phyloP scores from a whole-genome alignment of 2,797 vertebrate species.

The Pangasius djambal region DNA sequence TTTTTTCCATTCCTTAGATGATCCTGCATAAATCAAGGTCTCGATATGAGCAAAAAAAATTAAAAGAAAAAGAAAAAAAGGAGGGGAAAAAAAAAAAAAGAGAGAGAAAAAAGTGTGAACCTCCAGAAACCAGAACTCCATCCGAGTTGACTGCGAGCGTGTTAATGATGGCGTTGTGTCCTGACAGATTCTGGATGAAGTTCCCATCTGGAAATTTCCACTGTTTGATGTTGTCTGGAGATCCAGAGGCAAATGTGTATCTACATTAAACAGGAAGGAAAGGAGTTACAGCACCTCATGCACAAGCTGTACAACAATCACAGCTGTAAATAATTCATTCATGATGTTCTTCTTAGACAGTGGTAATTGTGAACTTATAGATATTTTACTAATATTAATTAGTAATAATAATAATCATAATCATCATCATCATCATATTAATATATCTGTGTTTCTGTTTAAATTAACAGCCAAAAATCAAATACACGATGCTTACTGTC shows the following conservation, averaged over 20 bases:
- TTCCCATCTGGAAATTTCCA: conserved; percentile 98
- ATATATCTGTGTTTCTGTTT: not conserved
- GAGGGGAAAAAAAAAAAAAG: too few relatives aligned
- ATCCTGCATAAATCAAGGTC: not conserved
- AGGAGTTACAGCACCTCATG: not conserved
- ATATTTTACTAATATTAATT: too few relatives aligned
- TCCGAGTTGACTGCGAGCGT: conserved; percentile 95
- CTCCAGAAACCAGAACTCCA: conserved; percentile 96
- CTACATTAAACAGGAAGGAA: conserved; percentile 66
- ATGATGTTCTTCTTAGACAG: not conserved
- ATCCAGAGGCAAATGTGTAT: conserved; percentile 97
- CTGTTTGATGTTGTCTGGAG: conserved; percentile 99
- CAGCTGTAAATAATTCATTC: not conserved
- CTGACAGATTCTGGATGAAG: conserved; percentile 98
- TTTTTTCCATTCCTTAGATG: not conserved
- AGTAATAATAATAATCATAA: not conserved
- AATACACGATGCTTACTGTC: conserved; percentile 83
- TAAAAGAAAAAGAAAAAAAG: conserved; percentile 69
- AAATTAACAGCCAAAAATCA: not conserved
- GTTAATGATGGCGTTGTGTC: conserved; percentile 98
- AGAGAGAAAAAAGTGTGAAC: conserved; percentile 67
- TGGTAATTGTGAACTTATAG: not conserved
- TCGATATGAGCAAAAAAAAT: not conserved
- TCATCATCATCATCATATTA: too few relatives aligned
- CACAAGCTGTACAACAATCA: not conserved